Percentiles rank a stretch among this genome's conserved stretches.
Evolutionary conservation across 2,797 vertebrate species (phyloP).

Genomic region (Mastacembelus armatus): DNA sequence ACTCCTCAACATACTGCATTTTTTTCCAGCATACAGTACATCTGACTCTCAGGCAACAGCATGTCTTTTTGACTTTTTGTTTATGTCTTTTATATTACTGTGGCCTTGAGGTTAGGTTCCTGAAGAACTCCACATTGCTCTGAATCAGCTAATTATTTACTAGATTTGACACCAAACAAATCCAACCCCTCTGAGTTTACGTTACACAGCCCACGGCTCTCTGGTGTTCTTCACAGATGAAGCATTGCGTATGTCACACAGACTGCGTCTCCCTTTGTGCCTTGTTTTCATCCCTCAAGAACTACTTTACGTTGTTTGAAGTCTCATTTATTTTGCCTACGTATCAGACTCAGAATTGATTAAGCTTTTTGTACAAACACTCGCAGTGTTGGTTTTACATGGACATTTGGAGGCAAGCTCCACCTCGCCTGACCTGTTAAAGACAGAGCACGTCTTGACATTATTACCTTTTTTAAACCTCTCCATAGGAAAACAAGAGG

Average conservation of each 20-base stretch:
- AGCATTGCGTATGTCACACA: constrained; percentile 73
- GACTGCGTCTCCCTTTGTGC: constrained; percentile 66
- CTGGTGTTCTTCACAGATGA: constrained; percentile 66
- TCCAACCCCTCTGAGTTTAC: constrained; percentile 71
- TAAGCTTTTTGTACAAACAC: constrained; percentile 73
- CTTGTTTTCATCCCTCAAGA: constrained; percentile 75
- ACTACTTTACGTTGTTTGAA: constrained; percentile 82
- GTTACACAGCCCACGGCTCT: constrained; percentile 69
- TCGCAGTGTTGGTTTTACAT: constrained; percentile 72
- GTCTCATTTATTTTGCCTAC: constrained; percentile 84
- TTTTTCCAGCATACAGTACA: constrained; percentile 12
- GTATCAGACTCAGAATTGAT: constrained; percentile 84
- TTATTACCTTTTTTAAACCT: constrained; percentile 76
- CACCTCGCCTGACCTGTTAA: constrained; percentile 67
- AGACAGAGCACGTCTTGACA: constrained; percentile 71
- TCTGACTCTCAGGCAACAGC: constrained; percentile 22
- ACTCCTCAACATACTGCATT: constrained; percentile 10
- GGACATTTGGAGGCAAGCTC: constrained; percentile 71
- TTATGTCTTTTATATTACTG: constrained; percentile 51
- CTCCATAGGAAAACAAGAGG: constrained; percentile 74
- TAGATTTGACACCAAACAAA: constrained; percentile 77
- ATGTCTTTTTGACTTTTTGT: constrained; percentile 72
- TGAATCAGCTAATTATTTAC: constrained; percentile 80
- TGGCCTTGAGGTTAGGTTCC: constrained; percentile 50
- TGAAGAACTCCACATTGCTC: constrained; percentile 70